phyloP scores from a whole-genome alignment of 2,888 invertebrate genomes.

The Lacanobia wlatinum region DNA sequence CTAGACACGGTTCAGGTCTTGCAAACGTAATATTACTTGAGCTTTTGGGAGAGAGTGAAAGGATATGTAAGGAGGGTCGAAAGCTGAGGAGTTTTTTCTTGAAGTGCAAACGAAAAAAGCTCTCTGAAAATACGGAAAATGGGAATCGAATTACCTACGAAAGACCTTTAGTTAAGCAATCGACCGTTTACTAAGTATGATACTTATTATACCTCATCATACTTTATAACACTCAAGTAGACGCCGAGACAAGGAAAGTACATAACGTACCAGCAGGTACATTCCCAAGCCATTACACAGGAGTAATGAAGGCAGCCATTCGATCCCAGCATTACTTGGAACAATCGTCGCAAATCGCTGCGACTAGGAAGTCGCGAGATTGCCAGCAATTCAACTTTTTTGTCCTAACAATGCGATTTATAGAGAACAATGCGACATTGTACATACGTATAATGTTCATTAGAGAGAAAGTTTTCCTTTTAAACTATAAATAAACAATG shows the following conservation, averaged over 20 bases:
- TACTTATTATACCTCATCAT: background rate
- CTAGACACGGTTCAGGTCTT: slow-evolving; percentile 32
- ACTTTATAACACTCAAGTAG: background rate
- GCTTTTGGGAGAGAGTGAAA: slow-evolving; percentile 3
- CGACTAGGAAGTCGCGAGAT: slow-evolving; percentile 72
- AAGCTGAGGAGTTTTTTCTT: background rate
- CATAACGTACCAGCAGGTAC: slow-evolving; percentile 6
- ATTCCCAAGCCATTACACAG: slow-evolving; percentile 58
- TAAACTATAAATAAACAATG: slow-evolving; percentile 63
- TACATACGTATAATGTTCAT: slow-evolving; percentile 71
- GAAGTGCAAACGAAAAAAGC: background rate
- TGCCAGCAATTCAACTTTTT: slow-evolving; percentile 75
- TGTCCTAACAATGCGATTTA: slow-evolving; percentile 78
- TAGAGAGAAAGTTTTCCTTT: slow-evolving; percentile 77
- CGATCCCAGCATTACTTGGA: slow-evolving; percentile 58
- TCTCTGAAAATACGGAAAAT: background rate
- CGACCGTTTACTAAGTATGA: background rate
- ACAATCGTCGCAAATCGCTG: slow-evolving; percentile 71
- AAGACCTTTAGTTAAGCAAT: background rate
- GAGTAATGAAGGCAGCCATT: slow-evolving; percentile 66
- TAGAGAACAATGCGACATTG: slow-evolving; percentile 80
- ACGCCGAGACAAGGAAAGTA: slow-evolving; percentile 16
- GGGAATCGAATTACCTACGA: too few relatives aligned
- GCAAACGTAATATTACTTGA: slow-evolving; percentile 23
- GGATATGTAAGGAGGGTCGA: background rate